Evolutionary conservation across 2,797 vertebrate species (phyloP), one percentile per base, ranked within the genome.

Genomic region (Leptatherina wallacei): DNA sequence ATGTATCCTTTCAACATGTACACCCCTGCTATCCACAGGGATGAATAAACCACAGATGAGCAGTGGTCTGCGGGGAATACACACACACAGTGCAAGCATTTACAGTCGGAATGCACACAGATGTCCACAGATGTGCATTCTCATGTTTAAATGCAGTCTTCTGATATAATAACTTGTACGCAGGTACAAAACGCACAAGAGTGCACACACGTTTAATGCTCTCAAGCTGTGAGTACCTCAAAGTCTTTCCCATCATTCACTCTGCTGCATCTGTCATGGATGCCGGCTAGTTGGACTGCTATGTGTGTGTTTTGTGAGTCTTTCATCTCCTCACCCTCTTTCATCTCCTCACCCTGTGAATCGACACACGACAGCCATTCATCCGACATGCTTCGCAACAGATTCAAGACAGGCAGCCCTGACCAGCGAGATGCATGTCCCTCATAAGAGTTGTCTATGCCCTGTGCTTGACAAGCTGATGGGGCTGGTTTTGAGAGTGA

Each of bases 11-110:
- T 91, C 89, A 88, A 84, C 77, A 35, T 76, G 78, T 82, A 87
- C 86, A 81, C 77, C 82, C 74, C 65, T 69, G 80, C 88, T 80
- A 83, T 89, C 90, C 86, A 77, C 82, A 22, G 89, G 89, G 85
- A 87, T 84, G 89, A 88, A 91, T 89, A 90, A 91, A 90, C 85
- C 88, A 80, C 85, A 90, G 87, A 87, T 86, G 85, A 89, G 75
- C 76, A 71, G 85, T 71, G 75, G 80, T 87, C 85, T 82, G 82
- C 74, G 57, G 85, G 85, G 83, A 87, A 80, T 30, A 47, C 58
- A 71, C 77, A 60, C 57, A 72, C 61, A 59, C 44, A 40, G 30
- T 36, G 8, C 36, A 63, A 36, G 51, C 67, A 65, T 65, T 74
- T 61, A 71, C 61, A 81, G 49, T 35, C 57, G 32, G 54, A 36